Evolutionary conservation across 2,797 vertebrate genomes (phyloP), one percentile per base, ranked within the genome.

Genomic region (Morus bassanus): DNA sequence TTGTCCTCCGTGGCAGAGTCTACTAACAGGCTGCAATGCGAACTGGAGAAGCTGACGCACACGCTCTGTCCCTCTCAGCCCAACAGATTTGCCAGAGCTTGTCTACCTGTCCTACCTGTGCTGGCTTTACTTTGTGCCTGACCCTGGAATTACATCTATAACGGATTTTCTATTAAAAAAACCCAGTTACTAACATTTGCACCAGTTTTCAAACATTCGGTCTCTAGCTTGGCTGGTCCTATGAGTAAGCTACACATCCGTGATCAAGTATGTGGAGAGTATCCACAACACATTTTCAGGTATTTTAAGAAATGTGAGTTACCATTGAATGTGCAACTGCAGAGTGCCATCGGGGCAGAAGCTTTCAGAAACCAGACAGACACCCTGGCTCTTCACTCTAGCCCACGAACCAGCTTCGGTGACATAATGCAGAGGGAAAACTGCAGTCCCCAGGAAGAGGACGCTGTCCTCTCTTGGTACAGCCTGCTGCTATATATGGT

Each of bases 1-100:
- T 39, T 69, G 59, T 18, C 24, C 22, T 65, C 8, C 10, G 28
- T 10, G 56, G 31, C 60, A 72, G 39, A 74, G 54, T 16, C 41
- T 21, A 14, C 22, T 35, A 33, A 57, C 8, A 37, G 72, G 53
- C 33, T 73, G 43, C 11, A 22, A 18, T 10, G 30, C 2, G 12
- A 51, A 10, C 0, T 0, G 17, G 37, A 11, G 39, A 64, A 56
- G 43, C 33, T 67, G 64, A 30, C 16, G 48, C 19, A 39, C 23
- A 1, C 11, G 24, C 18, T 67, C 61, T 69, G 84, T 25, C 43
- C 13, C 31, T 53, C 46, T 75, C 46, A 78, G 53, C 21, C 25
- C 4, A 1, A 7, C 10, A 45, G 25, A 35, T 82, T 46, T 56
- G 39, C 51, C 59, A 63, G 28, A 41, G 6, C 37, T 73, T 45